phyloP scores from a whole-genome alignment of 2,113 vertebrate species.

The Sapayoa aenigma region DNA sequence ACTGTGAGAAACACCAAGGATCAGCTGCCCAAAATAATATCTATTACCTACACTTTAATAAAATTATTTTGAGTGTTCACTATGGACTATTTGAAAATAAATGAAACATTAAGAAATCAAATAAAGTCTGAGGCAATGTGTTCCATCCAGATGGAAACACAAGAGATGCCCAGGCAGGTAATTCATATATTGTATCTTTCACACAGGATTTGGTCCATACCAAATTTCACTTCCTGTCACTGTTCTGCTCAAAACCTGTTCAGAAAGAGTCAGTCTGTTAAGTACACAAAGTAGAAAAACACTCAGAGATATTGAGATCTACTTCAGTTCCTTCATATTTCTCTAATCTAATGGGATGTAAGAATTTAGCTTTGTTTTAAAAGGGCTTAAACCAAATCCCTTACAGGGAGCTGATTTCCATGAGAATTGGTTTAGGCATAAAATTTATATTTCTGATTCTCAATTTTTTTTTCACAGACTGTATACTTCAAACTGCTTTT shows the following conservation, averaged over 20 bases:
- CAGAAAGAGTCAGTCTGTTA: background rate
- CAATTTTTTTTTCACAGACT: background rate
- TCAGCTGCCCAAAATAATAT: background rate
- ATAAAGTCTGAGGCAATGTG: background rate
- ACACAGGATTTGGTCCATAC: background rate
- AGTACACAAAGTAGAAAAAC: background rate
- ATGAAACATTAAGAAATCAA: background rate
- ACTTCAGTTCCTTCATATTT: background rate
- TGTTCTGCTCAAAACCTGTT: background rate
- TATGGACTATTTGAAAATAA: background rate
- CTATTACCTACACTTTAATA: background rate
- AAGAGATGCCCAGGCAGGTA: background rate
- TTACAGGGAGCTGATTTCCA: background rate
- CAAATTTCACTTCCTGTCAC: background rate
- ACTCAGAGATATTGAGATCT: background rate
- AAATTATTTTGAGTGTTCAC: background rate
- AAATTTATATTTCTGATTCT: background rate
- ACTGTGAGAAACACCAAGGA: background rate
- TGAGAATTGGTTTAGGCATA: background rate
- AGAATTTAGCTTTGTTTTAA: background rate
- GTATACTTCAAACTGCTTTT: background rate
- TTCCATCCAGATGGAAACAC: background rate
- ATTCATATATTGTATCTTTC: background rate
- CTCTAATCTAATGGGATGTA: background rate
- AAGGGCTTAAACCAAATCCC: background rate